Evolutionary conservation across 2,113 vertebrate genomes (phyloP).

Genomic region (Phalacrocorax carbo): DNA sequence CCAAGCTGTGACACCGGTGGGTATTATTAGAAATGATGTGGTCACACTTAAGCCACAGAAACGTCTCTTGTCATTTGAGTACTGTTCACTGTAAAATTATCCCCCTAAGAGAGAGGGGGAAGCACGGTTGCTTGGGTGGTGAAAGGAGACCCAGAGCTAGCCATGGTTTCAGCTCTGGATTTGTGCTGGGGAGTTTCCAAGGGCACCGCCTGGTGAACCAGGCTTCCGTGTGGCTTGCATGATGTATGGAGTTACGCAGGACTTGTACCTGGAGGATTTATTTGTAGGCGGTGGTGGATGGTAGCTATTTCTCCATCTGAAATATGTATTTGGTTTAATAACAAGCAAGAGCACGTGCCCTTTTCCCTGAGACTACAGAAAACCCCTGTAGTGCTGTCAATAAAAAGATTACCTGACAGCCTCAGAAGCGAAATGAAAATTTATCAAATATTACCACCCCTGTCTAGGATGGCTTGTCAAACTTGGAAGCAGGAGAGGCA

Average conservation of each 20-base stretch:
- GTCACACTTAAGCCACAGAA: neutral
- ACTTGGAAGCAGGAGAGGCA: slow-evolving; percentile 40
- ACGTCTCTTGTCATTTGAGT: neutral
- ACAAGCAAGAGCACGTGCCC: neutral
- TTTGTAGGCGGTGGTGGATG: neutral
- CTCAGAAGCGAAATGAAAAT: slow-evolving; percentile 66
- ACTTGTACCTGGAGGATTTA: neutral
- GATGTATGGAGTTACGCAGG: neutral
- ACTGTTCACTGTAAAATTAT: neutral
- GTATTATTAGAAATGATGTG: slow-evolving; percentile 12
- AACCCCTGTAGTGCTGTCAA: slow-evolving; percentile 63
- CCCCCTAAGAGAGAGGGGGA: neutral
- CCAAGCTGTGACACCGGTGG: neutral
- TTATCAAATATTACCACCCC: slow-evolving; percentile 55
- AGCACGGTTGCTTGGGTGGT: neutral
- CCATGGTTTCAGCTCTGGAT: neutral
- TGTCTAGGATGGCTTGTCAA: slow-evolving; percentile 71
- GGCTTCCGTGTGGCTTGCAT: neutral
- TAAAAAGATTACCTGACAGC: slow-evolving; percentile 79
- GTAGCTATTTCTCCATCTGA: neutral
- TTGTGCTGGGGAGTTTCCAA: neutral
- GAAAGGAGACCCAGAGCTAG: neutral
- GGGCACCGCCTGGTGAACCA: accelerated
- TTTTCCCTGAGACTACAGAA: slow-evolving; percentile 14
- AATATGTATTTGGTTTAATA: slow-evolving; percentile 18